Percentiles rank a stretch among this genome's conserved stretches.
Conservation (phyloP, 2,888 invertebrate genomes). For the Acheta domesticus region DNA sequence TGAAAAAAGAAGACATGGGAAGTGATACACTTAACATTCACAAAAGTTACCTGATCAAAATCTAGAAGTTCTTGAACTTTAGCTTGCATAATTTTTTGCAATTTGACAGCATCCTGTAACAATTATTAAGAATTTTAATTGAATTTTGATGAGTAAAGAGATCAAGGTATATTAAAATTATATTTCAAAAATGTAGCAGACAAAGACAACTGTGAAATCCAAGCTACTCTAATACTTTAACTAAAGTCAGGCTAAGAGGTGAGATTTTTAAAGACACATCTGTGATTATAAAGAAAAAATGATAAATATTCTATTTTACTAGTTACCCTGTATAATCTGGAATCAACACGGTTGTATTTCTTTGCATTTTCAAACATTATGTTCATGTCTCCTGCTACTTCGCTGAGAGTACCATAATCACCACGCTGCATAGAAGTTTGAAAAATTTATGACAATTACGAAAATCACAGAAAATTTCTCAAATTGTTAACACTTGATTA, state of each 20-base stretch:
- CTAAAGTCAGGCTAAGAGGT: no score
- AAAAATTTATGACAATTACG: not conserved
- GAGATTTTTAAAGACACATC: not conserved
- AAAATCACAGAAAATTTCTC: not conserved
- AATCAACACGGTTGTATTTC: constrained; percentile 77
- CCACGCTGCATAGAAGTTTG: constrained; percentile 54
- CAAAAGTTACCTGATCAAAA: constrained; percentile 52
- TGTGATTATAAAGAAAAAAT: not conserved
- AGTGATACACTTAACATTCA: no score
- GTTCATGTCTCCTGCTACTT: constrained; percentile 90
- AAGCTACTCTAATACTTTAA: no score
- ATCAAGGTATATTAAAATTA: constrained; percentile 20
- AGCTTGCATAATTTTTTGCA: constrained; percentile 79
- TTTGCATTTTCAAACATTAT: constrained; percentile 97
- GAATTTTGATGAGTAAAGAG: not conserved
- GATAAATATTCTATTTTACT: not conserved
- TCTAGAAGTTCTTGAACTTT: constrained; percentile 72
- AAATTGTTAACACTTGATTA: not conserved
- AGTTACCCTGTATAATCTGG: constrained; percentile 72
- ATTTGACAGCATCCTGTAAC: constrained; percentile 70
- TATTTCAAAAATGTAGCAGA: not conserved
- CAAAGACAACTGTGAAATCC: no score
- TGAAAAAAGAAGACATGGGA: no score
- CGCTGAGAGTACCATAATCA: constrained; percentile 77
- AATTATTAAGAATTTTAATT: constrained; percentile 34